Base-by-base conservation (phyloP, 2,113 vertebrate species). In the Boulengeromyrus knoepffleri region DNA sequence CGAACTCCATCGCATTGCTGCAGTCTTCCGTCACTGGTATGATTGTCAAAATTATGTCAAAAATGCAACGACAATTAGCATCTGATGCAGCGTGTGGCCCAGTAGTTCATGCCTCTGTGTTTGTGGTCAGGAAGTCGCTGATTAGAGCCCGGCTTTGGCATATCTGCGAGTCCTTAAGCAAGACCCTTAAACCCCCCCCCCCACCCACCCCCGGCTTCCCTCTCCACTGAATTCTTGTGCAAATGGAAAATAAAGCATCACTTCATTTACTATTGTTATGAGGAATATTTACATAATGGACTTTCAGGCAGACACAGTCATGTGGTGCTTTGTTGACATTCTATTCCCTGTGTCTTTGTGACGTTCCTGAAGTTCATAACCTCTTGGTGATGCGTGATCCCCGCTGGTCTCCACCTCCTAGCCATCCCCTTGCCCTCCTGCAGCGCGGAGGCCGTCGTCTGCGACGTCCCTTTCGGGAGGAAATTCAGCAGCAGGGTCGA, bases 401-500 rank as follows among this genome's bases (percentile, higher is more conserved):
- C 31, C 0, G 12, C 70, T 6, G 3, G 15, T 24, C 70, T 36
- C 90, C 93, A 0, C 91, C 91, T 92, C 92, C 31, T 92, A 98
- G 97, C 88, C 1, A 93, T 98, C 91, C 97, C 97, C 0, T 91
- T 97, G 86, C 93, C 96, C 46, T 94, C 96, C 0, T 93, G 94
- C 90, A 96, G 96, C 88, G 95, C 98, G 0, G 96, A 99, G 8
- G 89, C 94, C 9, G 94, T 99, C 70, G 93, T 99, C 93, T 98
- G 96, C 36, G 98, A 99, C 93, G 93, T 99, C 92, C 98, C 97
- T 0, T 99, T 99, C 94, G 98, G 98, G 62, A 97, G 97, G 93
- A 99, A 99, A 94, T 99, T 98, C 93, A 95, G 95, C 93, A 95
- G 96, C 89, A 95, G 92, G 46, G 91, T 94, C 85, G 95, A 96